Evolutionary conservation across 2,888 invertebrate species (phyloP).

Genomic region (Phymatocera aterrima): DNA sequence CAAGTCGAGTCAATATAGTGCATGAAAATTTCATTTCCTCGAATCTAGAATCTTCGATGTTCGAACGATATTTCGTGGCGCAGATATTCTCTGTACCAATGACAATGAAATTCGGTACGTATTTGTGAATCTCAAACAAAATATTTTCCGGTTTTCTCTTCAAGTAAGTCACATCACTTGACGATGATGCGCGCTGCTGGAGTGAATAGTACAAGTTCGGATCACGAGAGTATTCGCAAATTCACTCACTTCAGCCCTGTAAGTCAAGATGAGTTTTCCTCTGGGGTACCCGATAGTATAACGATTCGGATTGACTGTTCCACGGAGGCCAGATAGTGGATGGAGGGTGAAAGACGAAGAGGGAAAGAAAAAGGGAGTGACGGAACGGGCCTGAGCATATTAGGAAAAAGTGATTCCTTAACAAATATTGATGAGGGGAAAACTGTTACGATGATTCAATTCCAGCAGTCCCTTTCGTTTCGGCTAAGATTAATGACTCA

Average conservation of each 20-base stretch:
- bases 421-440: conserved; percentile 47
- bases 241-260: conserved; percentile 3
- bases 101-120: not conserved
- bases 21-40: conserved; percentile 13
- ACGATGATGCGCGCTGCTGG: not conserved
- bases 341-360: conserved; percentile 45
- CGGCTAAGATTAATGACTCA: conserved; percentile 58
- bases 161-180: not conserved
- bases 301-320: conserved; percentile 19
- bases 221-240: not conserved
- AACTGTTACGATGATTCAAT: conserved; percentile 47
- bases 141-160: not conserved
- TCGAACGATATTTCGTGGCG: not conserved
- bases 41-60: conserved; percentile 2
- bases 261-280: not conserved
- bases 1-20: not conserved
- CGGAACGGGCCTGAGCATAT: conserved; percentile 35
- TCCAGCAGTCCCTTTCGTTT: conserved; percentile 50
- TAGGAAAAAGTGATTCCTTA: conserved; percentile 47
- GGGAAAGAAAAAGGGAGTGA: conserved; percentile 39
- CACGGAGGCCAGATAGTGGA: conserved; percentile 48
- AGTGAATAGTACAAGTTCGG: not conserved
- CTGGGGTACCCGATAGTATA: not conserved
- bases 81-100: not conserved
- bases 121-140: not conserved